Conservation (phyloP, 2,888 invertebrate species). For the Andrena flavipes region DNA sequence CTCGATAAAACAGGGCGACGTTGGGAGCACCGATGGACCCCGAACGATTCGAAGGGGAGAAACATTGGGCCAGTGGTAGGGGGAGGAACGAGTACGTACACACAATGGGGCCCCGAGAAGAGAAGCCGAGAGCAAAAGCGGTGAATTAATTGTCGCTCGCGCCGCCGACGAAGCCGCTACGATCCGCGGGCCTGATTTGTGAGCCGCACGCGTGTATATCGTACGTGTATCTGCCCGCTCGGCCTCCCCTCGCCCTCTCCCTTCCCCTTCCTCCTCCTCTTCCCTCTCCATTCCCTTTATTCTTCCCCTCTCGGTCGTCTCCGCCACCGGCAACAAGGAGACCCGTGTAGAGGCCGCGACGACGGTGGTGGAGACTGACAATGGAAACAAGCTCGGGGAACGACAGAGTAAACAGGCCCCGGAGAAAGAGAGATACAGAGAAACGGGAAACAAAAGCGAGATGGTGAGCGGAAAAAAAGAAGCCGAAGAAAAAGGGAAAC, state of each 20-base stretch:
- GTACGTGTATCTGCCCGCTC: conserved; percentile 54
- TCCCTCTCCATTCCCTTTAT: conserved; percentile 37
- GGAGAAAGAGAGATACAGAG: conserved; percentile 32
- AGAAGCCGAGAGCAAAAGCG: conserved; percentile 76
- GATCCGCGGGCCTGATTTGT: conserved; percentile 78
- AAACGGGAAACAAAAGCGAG: conserved; percentile 47
- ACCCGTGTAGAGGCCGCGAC: conserved; percentile 62
- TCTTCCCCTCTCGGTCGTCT: conserved; percentile 40
- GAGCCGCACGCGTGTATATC: conserved; percentile 78
- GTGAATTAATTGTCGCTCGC: conserved; percentile 83
- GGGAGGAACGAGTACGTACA: conserved; percentile 54
- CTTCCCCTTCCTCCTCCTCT: not conserved
- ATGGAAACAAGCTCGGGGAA: conserved; percentile 68
- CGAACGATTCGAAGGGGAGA: conserved; percentile 53
- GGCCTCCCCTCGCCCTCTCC: conserved; percentile 28
- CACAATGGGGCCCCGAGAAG: conserved; percentile 61
- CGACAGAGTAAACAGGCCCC: conserved; percentile 37
- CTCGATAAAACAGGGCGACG: conserved; percentile 71
- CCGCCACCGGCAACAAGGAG: conserved; percentile 64
- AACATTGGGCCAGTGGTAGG: conserved; percentile 58
- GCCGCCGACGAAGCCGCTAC: conserved; percentile 76
- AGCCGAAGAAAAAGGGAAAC: not conserved
- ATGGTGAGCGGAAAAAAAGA: conserved; percentile 34
- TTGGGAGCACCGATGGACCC: conserved; percentile 56
- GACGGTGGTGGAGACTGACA: conserved; percentile 71